Conservation (phyloP, 2,888 invertebrate species). For the Dynastes grantii region DNA sequence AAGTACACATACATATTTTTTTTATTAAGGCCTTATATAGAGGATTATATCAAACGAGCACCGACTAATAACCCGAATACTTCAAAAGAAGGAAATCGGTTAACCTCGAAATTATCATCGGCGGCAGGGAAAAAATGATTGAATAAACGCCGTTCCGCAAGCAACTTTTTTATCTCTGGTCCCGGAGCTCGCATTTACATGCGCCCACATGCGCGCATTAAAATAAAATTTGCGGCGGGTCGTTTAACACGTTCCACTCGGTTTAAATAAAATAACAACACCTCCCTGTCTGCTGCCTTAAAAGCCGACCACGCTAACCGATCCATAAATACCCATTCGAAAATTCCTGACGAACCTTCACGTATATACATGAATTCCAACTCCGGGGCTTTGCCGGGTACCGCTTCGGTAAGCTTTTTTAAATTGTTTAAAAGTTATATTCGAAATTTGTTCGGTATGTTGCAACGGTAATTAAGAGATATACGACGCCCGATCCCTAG, state of each 20-base stretch:
- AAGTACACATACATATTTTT: too few species aligned
- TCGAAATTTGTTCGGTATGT: constrained; percentile 5
- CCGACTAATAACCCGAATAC: too few species aligned
- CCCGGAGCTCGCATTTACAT: constrained; percentile 32
- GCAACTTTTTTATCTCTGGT: constrained; percentile 10
- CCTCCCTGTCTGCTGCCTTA: constrained; percentile 22
- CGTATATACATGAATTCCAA: neutral
- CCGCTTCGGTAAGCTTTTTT: neutral
- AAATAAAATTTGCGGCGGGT: constrained; percentile 36
- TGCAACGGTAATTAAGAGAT: neutral
- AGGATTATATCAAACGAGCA: too few species aligned
- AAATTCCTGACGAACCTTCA: neutral
- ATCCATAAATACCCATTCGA: constrained; percentile 23
- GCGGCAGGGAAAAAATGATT: constrained; percentile 28
- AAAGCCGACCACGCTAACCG: constrained; percentile 10
- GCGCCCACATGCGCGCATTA: constrained; percentile 39
- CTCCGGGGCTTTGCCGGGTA: neutral
- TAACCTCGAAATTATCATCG: constrained; percentile 19
- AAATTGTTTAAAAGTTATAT: neutral
- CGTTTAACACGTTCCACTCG: constrained; percentile 33
- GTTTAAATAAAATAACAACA: constrained; percentile 41
- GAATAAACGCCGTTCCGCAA: constrained; percentile 22
- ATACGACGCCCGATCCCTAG: neutral
- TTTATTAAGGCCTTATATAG: too few species aligned
- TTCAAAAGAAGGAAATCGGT: neutral